Evolutionary conservation across 2,888 invertebrate species (phyloP).

Genomic region (Seira sanloemensis): DNA sequence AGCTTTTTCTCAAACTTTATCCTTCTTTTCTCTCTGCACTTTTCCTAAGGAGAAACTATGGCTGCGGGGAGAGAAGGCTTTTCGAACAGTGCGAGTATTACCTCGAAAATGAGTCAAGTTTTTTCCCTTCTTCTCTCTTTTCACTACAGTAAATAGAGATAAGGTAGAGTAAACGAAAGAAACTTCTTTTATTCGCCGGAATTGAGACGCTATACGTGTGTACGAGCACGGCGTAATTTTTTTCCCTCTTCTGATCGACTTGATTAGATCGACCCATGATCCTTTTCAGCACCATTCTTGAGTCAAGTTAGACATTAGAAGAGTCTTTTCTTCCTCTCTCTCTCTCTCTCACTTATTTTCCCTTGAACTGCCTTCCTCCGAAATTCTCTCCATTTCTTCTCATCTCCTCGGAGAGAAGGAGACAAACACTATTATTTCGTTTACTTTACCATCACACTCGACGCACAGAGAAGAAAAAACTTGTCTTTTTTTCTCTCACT

Average conservation of each 20-base stretch:
- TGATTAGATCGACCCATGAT: slow-evolving; percentile 31
- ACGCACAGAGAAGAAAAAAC: slow-evolving; percentile 1
- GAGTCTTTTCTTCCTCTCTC: slow-evolving; percentile 7
- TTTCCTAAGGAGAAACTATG: not conserved
- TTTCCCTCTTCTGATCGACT: slow-evolving; percentile 12
- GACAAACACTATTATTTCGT: slow-evolving; percentile 45
- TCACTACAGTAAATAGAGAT: not conserved
- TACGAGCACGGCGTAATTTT: not conserved
- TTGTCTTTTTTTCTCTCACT: not conserved
- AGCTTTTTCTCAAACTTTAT: not conserved
- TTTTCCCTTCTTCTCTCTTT: not conserved
- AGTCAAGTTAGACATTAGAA: not conserved
- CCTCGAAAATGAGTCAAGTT: not conserved
- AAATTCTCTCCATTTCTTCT: slow-evolving; percentile 12
- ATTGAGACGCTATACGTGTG: not conserved
- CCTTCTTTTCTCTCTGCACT: not conserved
- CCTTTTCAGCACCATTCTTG: slow-evolving; percentile 14
- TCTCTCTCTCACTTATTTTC: slow-evolving; percentile 26
- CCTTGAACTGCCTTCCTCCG: slow-evolving; percentile 14
- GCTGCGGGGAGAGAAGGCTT: not conserved
- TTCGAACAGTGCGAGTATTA: not conserved
- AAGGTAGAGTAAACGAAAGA: not conserved
- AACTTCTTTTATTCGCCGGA: not conserved
- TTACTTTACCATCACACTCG: slow-evolving; percentile 9
- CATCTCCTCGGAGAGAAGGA: not conserved